Base-by-base conservation (phyloP, 2,888 invertebrate genomes). In the Melieria crassipennis region DNA sequence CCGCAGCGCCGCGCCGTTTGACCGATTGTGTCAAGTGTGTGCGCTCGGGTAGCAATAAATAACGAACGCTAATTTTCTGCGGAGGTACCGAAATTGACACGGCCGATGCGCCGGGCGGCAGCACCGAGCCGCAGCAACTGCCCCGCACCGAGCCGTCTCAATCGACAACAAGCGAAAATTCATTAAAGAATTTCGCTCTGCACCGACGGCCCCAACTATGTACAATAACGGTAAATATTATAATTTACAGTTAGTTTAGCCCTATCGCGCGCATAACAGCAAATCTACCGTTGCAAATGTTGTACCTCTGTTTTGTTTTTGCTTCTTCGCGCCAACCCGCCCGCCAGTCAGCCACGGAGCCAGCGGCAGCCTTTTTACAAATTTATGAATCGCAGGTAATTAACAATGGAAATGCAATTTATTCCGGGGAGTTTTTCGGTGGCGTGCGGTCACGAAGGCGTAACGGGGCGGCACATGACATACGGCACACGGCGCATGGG, bases 351-450 rank as follows among this genome's bases (percentile, higher is more conserved):
- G 9, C 45, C 57, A 46, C 57, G 30, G 16, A 45, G 43, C 10
- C 62, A 55, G 61, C 60, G 50, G 52, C 45, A 55, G 62, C 61
- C 42, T 50, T 74, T 80, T 80, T 76, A 66, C 74, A 78, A 80
- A 77, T 80, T 80, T 77, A 79, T 78, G 75, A 78, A 80, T 78
- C 74, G 77, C 80, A 75, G 77, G 78, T 81, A 83, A 82, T 83
- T 81, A 82, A 82, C 82, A 83, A 79, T 81, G 78, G 77, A 78
- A 81, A 78, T 81, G 80, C 79, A 83, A 82, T 82, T 82, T 81
- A 76, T 71, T 78, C 77, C 69, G 13, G 52, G 52, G 30, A 30
- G 30, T 30, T 50, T 50, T 50, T 50, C 52, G 52, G 52, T 50
- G 10, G 10, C 30, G 30, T 30, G 30, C 30, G 30, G 30, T 30